Evolutionary conservation across 2,113 vertebrate species (phyloP).

Genomic region (Dicaeum eximium): DNA sequence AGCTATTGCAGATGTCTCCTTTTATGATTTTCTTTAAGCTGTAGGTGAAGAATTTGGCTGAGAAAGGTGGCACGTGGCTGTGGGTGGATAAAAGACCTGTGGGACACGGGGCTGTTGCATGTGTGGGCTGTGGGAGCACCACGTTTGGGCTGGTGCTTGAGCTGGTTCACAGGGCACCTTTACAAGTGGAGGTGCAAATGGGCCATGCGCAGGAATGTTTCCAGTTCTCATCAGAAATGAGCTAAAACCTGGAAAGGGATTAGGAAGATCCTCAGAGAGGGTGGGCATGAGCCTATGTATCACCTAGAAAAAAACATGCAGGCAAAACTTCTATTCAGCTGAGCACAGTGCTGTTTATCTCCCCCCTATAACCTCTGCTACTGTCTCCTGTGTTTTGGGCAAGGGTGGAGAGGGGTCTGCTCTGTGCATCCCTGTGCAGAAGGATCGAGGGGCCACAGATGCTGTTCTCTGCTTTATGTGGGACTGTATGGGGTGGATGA

Average conservation of each 20-base stretch:
- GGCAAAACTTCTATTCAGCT: not conserved
- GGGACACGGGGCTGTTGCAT: not conserved
- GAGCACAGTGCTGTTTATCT: not conserved
- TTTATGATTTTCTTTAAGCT: not conserved
- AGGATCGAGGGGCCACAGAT: fast-evolving
- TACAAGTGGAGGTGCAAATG: not conserved
- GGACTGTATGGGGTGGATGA: not conserved
- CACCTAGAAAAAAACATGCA: not conserved
- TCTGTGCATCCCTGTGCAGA: not conserved
- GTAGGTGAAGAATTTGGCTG: not conserved
- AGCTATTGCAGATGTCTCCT: slow-evolving; percentile 22
- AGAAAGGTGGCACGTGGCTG: not conserved
- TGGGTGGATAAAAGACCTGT: not conserved
- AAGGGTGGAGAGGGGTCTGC: not conserved
- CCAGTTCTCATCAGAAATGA: not conserved
- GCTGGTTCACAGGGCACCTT: not conserved
- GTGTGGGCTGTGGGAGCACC: not conserved
- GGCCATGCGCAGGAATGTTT: not conserved
- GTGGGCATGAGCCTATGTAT: not conserved
- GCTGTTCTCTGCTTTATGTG: not conserved
- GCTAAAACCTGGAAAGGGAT: not conserved
- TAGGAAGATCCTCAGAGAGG: not conserved
- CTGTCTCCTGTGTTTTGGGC: not conserved
- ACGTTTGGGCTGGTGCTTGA: fast-evolving
- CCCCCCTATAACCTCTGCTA: not conserved